A percentile compares a stretch with the other conserved stretches of the same genome.
Evolutionary conservation across 2,113 vertebrate species (phyloP).

Genomic region (Zootoca vivipara): DNA sequence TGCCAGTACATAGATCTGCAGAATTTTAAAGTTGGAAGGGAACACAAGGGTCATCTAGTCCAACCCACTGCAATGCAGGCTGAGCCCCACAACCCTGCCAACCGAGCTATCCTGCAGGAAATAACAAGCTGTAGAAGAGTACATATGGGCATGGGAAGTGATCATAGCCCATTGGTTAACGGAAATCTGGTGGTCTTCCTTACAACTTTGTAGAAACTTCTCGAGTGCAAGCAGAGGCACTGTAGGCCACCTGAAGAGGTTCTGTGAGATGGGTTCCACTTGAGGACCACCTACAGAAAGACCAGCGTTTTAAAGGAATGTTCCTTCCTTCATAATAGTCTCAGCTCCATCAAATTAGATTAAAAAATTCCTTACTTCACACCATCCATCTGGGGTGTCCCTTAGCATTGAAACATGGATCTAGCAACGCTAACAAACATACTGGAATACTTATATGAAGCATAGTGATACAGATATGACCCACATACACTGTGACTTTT

Average conservation of each 20-base stretch:
- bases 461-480: not conserved
- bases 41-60: too few relatives aligned
- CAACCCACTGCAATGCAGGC: too few relatives aligned
- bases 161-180: not conserved
- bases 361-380: not conserved
- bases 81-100: not conserved
- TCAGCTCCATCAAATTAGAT: not conserved
- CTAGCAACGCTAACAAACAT: not conserved
- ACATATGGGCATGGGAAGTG: too few relatives aligned
- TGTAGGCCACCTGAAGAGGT: not conserved
- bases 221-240: not conserved
- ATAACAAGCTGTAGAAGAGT: not conserved
- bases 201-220: not conserved
- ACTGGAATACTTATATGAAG: not conserved
- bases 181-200: not conserved
- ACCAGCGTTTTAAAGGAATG: not conserved
- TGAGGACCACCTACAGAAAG: not conserved
- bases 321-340: not conserved
- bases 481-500: not conserved
- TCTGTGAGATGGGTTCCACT: not conserved
- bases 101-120: not conserved
- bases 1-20: not conserved
- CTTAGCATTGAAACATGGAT: not conserved
- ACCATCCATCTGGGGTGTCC: not conserved
- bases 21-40: too few relatives aligned